Percentiles rank a stretch among this genome's conserved stretches.
Conservation (phyloP, 2,888 invertebrate genomes). For the Philonicus albiceps region DNA sequence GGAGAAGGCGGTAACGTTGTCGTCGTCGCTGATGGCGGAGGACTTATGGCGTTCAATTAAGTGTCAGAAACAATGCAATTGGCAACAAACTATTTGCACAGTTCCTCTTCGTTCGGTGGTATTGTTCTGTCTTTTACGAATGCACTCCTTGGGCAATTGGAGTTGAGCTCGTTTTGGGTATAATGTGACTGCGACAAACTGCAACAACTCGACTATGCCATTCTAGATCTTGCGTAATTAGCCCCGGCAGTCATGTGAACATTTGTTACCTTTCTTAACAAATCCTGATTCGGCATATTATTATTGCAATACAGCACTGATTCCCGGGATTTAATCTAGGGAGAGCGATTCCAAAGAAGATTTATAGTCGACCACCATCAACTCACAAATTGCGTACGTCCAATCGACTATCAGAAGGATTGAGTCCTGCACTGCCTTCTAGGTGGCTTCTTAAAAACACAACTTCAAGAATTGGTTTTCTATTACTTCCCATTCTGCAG, state of each 20-base stretch:
- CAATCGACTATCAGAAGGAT: not conserved
- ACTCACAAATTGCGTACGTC: not conserved
- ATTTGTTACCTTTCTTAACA: conserved; percentile 21
- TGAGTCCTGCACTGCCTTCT: not conserved
- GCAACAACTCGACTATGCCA: conserved; percentile 29
- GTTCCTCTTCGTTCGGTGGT: conserved; percentile 31
- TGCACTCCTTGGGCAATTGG: conserved; percentile 40
- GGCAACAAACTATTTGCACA: conserved; percentile 40
- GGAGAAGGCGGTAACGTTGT: not conserved
- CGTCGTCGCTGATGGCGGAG: conserved; percentile 23
- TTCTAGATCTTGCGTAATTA: conserved; percentile 39
- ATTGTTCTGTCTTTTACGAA: conserved; percentile 40
- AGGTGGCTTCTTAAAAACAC: not conserved
- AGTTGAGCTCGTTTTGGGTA: conserved; percentile 32
- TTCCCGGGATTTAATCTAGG: not conserved
- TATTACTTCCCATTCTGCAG: not conserved
- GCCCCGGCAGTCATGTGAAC: conserved; percentile 33
- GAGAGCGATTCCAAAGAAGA: not conserved
- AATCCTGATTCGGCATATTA: conserved; percentile 40
- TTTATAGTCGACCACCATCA: not conserved
- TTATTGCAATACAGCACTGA: not conserved
- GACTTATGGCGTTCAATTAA: conserved; percentile 39
- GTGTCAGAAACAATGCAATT: conserved; percentile 42
- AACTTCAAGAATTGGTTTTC: not conserved
- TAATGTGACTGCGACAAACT: conserved; percentile 38